Conservation (phyloP, 2,797 vertebrate species). For the Melanitta fusca region DNA sequence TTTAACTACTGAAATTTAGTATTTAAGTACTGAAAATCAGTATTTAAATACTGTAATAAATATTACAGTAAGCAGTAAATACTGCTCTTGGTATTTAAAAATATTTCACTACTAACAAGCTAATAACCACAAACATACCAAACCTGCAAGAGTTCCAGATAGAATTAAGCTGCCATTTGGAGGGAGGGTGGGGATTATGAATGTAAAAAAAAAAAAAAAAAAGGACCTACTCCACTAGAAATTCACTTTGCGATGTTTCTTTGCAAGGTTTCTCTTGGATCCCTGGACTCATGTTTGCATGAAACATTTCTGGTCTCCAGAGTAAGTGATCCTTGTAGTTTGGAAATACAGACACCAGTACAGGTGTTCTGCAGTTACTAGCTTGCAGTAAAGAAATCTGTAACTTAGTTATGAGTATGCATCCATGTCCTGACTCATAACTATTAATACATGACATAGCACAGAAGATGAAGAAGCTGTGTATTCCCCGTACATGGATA, state of each 20-base stretch:
- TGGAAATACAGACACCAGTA: neutral
- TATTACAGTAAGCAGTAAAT: no score
- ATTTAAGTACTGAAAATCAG: no score
- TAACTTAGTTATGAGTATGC: no score
- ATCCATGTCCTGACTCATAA: no score
- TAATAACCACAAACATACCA: neutral
- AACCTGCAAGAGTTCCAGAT: neutral
- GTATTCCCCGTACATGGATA: no score
- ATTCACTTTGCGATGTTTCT: neutral
- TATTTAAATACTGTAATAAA: no score
- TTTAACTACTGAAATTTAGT: no score
- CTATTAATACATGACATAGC: no score
- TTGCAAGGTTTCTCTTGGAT: neutral
- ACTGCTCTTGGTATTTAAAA: no score
- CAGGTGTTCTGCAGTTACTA: neutral
- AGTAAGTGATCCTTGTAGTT: neutral
- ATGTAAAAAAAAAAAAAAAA: neutral
- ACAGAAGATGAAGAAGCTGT: no score
- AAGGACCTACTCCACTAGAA: neutral
- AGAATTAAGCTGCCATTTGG: neutral
- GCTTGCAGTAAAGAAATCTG: neutral
- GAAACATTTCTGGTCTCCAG: neutral
- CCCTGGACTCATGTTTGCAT: neutral
- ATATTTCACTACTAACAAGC: neutral
- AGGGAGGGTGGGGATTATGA: no score